Base-by-base conservation (phyloP, 1,140 invertebrate species). In the Diorhabda sublineata region DNA sequence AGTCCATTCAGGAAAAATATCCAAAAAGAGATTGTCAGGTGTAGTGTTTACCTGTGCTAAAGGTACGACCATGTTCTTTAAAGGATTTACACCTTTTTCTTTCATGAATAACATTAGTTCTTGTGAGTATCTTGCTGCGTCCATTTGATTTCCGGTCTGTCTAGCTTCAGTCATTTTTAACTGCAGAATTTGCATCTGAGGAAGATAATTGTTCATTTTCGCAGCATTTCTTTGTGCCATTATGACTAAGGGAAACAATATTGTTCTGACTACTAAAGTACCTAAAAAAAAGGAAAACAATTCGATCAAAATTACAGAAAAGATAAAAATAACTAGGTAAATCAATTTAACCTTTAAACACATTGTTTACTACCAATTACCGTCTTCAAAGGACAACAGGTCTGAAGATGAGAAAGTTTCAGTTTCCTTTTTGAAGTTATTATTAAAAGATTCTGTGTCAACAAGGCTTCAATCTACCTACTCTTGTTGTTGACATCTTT, bases 181-280 rank as follows among this genome's bases (percentile, higher is more conserved):
- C 78, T 97, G 94, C 0, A 97, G 74, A 43, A 85, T 78, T 79
- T 93, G 89, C 76, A 97, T 85, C 80, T 91, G 84, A 41, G 95
- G 94, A 81, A 96, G 82, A 76, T 92, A 83, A 75, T 95, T 95
- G 71, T 88, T 86, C 88, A 97, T 89, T 72, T 86, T 85, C 5
- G 90, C 90, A 3, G 87, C 83, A 83, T 94, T 93, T 73, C 85
- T 87, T 82, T 96, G 94, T 3, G 90, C 81, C 64, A 87, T 81
- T 61, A 98, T 87, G 1, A 96, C 89, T 42, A 98, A 70, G 0
- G 96, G 96, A 75, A 98, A 95, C 76, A 97, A 83, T 0, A 87
- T 66, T 0, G 88, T 72, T 78, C 95, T 87, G 3, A 96, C 83
- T 66, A 87, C 77, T 2, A 92, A 11, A 3, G 95, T 97, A n/a